Base-by-base conservation (phyloP, 2,888 invertebrate genomes). In the Aradus depressus region DNA sequence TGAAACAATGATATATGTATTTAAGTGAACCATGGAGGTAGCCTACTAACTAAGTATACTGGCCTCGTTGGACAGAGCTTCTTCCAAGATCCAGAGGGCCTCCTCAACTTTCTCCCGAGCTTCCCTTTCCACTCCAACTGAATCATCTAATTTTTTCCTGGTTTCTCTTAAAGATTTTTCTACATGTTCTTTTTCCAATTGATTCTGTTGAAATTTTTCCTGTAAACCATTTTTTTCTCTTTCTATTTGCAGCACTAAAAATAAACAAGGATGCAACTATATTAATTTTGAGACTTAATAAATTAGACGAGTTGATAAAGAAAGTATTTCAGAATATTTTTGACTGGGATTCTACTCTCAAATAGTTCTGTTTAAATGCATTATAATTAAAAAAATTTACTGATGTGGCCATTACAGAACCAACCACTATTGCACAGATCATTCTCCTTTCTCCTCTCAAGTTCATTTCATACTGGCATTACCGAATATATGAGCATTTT, bases 21-120 rank as follows among this genome's bases (percentile, higher is more conserved):
- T n/a, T n/a, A n/a, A n/a, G n/a, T n/a, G n/a, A n/a, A n/a, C n/a
- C n/a, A n/a, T n/a, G n/a, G n/a, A n/a, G n/a, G n/a, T n/a, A n/a
- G n/a, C n/a, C n/a, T n/a, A n/a, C n/a, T 31, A 31, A 8, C 31
- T 12, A n/a, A n/a, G 25, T 6, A 52, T 49, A 10, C 42, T 51
- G 5, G 55, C 55, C 51, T 55, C 55, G 38, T 55, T 55, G 6
- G 50, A 22, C 26, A 55, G 35, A 41, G 55, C 55, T 23, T 55
- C 55, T 21, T 55, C 53, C 1, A 51, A 52, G 53, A 51, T 55
- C 19, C 16, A 43, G 22, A 55, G 32, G 22, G 55, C 55, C 21
- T 55, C 55, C 14, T 50, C 44, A n/a, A 55, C 55, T 38, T 55
- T 55, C 26, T 55, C 51, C 32, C 55, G 45, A 16, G 55, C 55